These are phyloP conservation scores for Pseudonaja textilis DNA, from an alignment of 2,113 vertebrate genomes.

Conservation along the genomic window DNA sequence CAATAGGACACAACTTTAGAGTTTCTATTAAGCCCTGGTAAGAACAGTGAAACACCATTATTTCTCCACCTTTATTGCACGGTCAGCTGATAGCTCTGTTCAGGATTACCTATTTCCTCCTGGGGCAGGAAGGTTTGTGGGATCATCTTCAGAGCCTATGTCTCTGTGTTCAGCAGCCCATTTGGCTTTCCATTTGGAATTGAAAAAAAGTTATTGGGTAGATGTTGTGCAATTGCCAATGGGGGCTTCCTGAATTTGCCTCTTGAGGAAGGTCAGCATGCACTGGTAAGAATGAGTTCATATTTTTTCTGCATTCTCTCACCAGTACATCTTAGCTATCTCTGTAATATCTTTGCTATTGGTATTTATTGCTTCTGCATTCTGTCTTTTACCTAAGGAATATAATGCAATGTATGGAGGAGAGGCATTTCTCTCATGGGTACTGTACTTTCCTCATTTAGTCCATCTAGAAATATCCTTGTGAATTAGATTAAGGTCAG, in stretches of 20 bases:
- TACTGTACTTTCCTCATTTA: neutral
- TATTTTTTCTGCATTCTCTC: neutral
- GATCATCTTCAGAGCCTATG: neutral
- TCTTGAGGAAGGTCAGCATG: neutral
- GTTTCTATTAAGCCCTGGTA: too few relatives aligned
- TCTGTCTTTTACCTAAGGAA: neutral
- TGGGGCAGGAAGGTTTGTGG: too few relatives aligned
- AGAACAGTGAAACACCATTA: too few relatives aligned
- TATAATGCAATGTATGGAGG: neutral
- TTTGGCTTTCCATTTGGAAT: neutral
- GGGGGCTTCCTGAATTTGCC: neutral
- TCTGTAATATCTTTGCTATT: neutral
- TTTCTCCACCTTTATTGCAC: too few relatives aligned
- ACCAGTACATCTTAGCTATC: neutral
- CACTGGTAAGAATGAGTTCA: neutral
- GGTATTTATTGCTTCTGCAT: neutral
- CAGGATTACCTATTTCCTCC: too few relatives aligned
- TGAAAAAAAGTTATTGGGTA: neutral
- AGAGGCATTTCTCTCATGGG: neutral
- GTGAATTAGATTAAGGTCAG: neutral
- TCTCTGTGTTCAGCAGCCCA: neutral
- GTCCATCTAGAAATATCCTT: neutral
- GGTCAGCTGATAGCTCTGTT: too few relatives aligned
- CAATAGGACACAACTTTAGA: too few relatives aligned
- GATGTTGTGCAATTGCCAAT: neutral